phyloP scores from a whole-genome alignment of 2,113 vertebrate species.

The Brachypodius melanocephalos region DNA sequence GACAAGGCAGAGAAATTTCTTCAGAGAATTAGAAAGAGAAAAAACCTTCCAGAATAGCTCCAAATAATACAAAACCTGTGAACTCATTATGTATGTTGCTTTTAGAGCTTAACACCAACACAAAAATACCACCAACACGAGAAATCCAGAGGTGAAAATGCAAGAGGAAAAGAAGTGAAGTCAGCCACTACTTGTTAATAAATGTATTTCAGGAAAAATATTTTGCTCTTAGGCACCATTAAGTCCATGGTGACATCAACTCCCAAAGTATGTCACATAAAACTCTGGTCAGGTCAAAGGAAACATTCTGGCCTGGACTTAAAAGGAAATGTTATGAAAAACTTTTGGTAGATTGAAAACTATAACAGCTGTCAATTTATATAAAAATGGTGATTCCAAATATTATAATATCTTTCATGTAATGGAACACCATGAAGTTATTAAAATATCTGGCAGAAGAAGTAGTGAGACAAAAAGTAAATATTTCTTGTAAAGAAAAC shows the following conservation, averaged over 20 bases:
- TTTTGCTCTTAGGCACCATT: neutral
- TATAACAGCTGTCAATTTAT: neutral
- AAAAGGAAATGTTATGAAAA: neutral
- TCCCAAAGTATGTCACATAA: neutral
- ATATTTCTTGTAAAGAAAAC: neutral
- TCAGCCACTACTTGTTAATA: neutral
- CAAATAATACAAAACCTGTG: neutral
- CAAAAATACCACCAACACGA: neutral
- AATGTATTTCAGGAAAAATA: neutral
- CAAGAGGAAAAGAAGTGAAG: neutral
- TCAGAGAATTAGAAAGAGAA: neutral
- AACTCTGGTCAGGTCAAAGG: neutral
- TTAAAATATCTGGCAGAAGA: neutral
- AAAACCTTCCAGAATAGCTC: neutral
- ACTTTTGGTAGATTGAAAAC: neutral
- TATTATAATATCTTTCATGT: neutral
- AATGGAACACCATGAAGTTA: neutral
- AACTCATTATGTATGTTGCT: neutral
- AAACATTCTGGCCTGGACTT: neutral
- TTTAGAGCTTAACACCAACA: neutral
- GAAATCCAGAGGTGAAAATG: neutral
- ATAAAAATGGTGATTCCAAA: neutral
- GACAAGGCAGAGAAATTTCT: neutral
- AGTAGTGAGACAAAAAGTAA: neutral
- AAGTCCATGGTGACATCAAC: neutral